Evolutionary conservation across 1,140 invertebrate species (phyloP), one percentile per base, ranked within the genome.

Genomic region (Brachionus paranguensis): DNA sequence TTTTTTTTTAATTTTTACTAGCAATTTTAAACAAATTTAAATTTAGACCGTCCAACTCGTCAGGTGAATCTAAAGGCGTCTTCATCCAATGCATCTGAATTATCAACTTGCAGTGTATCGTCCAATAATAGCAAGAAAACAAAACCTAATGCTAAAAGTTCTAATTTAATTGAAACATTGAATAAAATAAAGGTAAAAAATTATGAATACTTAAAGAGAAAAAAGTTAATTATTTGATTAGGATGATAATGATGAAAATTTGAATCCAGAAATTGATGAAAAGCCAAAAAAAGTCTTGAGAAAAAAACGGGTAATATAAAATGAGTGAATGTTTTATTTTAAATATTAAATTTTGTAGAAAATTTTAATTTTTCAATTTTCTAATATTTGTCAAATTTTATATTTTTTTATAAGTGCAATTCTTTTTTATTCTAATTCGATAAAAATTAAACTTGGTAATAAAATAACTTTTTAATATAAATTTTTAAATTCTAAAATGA

Each of bases 171-270:
- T 27, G 78, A 81, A 14, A 43, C 78, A 20, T 64, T 81, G 33
- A 81, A 81, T 33, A 60, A 81, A 64, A 68, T 81, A 10, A 12
- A 81, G 17, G 78, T 79, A 55, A 78, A 78, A 37, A 14, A 12
- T 37, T 68, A 0, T 6, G 1, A 72, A 43, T 3, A 41, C 1
- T 72, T 72, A 1, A 33, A 70, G n/a, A 70, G 2, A 33, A 12
- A 29, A 70, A 43, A 14, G 14, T 1, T 70, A 12, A 37, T 70
- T 37, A 17, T 43, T 43, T 43, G 3, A 45, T 43, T 74, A 74
- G 41, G 70, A 50, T 53, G 72, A 76, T 27, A 76, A 76, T 27
- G 43, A 27, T 47, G 72, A 76, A 20, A 76, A 76, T 76, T 8
- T 76, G 12, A 76, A 76, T 50, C 72, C 72, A 11, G 45, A 76